Evolutionary conservation across 2,888 invertebrate species (phyloP).

Genomic region (Theodoxus fluviatilis): DNA sequence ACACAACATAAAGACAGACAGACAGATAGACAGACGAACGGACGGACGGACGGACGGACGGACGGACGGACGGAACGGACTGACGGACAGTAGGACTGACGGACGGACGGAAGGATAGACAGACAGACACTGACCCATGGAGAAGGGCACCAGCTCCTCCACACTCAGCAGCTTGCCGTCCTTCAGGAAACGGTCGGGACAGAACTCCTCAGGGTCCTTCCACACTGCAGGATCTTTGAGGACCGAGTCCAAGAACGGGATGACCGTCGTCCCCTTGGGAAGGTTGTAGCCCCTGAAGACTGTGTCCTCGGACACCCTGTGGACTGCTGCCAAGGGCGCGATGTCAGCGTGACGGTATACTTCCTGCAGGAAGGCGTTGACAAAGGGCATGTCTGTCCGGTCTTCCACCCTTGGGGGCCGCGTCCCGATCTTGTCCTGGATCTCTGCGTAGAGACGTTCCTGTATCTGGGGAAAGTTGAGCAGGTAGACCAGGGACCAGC

Average conservation of each 20-base stretch:
- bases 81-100: too few relatives aligned
- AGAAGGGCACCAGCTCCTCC: conserved; percentile 36
- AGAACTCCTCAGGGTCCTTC: conserved; percentile 41
- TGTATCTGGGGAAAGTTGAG: conserved; percentile 76
- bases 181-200: conserved; percentile 46
- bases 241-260: conserved; percentile 43
- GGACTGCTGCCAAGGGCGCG: conserved; percentile 38
- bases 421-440: conserved; percentile 59
- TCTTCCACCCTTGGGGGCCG: conserved; percentile 36
- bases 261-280: conserved; percentile 43
- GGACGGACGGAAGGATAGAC: too few relatives aligned
- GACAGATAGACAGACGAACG: too few relatives aligned
- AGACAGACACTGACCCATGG: conserved; percentile 36
- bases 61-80: too few relatives aligned
- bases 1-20: too few relatives aligned
- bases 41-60: too few relatives aligned
- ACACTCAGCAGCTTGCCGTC: conserved; percentile 27
- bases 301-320: conserved; percentile 43
- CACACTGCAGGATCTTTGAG: conserved; percentile 39
- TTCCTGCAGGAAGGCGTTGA: conserved; percentile 49
- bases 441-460: conserved; percentile 34
- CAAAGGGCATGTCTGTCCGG: conserved; percentile 36
- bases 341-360: conserved; percentile 41
- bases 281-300: conserved; percentile 47
- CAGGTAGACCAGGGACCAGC: conserved; percentile 82